A percentile compares a stretch with the other conserved stretches of the same genome.
Evolutionary conservation across 2,797 vertebrate genomes (phyloP).

Genomic region (Brachymystax lenok): DNA sequence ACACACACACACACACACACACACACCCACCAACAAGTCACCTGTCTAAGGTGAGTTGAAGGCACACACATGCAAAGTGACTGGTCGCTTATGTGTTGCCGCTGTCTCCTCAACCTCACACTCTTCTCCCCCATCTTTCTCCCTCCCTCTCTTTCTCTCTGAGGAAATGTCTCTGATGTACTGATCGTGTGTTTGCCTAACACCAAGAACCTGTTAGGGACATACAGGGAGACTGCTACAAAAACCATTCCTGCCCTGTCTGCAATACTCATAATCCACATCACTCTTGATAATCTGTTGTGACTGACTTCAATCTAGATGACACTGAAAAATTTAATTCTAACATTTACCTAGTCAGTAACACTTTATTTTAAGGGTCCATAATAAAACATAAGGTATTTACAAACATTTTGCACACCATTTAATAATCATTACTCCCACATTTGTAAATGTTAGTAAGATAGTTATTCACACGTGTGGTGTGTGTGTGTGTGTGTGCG

Average conservation of each 20-base stretch:
- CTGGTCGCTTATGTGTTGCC: constrained; percentile 69
- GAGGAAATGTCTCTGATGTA: too few species aligned
- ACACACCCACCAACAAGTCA: constrained; percentile 39
- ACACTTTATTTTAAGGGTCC: too few species aligned
- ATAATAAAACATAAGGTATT: too few species aligned
- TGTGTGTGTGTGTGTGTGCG: rapidly evolving
- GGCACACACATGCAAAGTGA: constrained; percentile 61
- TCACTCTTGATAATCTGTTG: not conserved
- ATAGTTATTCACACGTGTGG: too few species aligned
- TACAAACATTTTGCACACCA: too few species aligned
- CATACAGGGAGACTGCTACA: constrained; percentile 19
- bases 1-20: not conserved
- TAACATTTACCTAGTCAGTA: constrained; percentile 26
- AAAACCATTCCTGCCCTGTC: not conserved
- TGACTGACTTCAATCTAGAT: constrained; percentile 32
- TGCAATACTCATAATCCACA: not conserved
- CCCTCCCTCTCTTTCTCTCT: too few species aligned
- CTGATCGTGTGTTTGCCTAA: too few species aligned
- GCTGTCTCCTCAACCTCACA: constrained; percentile 26
- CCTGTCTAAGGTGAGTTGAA: constrained; percentile 66
- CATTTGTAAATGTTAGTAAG: too few species aligned
- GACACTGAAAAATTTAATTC: constrained; percentile 39
- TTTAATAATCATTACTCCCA: too few species aligned
- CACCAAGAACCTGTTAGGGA: constrained; percentile 35
- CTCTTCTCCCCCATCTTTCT: not conserved